These are phyloP conservation scores for Polypedilum pembai DNA, from an alignment of 1,140 invertebrate genomes.

Conservation along the genomic window DNA sequence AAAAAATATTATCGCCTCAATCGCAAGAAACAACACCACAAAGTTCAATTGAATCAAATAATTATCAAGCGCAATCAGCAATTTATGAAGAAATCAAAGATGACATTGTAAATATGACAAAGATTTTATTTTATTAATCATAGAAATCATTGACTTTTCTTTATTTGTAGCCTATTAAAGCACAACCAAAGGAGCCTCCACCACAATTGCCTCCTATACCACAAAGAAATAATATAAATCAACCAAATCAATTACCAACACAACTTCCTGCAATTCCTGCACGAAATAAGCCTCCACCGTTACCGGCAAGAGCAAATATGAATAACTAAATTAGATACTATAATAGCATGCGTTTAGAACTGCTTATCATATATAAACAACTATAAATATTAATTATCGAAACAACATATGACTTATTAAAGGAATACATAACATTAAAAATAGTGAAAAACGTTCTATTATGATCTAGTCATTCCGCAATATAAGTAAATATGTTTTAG, in stretches of 20 bases:
- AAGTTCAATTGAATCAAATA: conserved; percentile 32
- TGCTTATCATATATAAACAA: too few species aligned
- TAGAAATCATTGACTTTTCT: neutral
- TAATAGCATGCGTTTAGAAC: too few species aligned
- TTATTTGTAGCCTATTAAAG: conserved; percentile 33
- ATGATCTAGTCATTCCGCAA: too few species aligned
- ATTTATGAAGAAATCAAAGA: conserved; percentile 53
- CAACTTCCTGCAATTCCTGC: conserved; percentile 61
- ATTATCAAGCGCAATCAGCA: conserved; percentile 35
- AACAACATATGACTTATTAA: too few species aligned
- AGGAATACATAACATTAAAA: too few species aligned
- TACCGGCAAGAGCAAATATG: conserved; percentile 54
- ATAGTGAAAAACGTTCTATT: too few species aligned
- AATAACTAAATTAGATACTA: too few species aligned
- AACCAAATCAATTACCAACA: conserved; percentile 45
- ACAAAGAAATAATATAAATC: conserved; percentile 42
- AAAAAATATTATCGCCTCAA: conserved; percentile 32
- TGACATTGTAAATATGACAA: conserved; percentile 37
- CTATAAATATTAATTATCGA: too few species aligned
- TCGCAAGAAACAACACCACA: conserved; percentile 35
- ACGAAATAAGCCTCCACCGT: conserved; percentile 57
- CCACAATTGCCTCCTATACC: conserved; percentile 36
- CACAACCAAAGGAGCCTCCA: conserved; percentile 43
- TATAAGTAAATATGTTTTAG: too few species aligned
- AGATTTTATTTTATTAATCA: neutral